A percentile compares a stretch with the other conserved stretches of the same genome.
These are phyloP conservation scores for Nycteola revayana DNA, from an alignment of 2,888 invertebrate genomes.

Conservation along the genomic window DNA sequence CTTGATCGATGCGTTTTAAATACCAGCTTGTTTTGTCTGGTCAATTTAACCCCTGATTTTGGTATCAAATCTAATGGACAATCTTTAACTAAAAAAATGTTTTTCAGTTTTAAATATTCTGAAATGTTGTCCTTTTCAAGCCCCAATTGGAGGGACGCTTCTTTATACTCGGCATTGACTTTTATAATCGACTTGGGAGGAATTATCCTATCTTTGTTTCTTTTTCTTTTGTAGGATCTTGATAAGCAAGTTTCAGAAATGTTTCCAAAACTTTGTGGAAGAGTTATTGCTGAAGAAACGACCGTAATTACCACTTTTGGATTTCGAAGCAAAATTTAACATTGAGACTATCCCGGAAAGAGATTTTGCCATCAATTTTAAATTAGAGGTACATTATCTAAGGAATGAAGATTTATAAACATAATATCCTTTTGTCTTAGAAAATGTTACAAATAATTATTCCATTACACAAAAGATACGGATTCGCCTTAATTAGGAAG, in stretches of 20 bases:
- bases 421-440: too few relatives aligned
- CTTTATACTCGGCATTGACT: slow-evolving; percentile 33
- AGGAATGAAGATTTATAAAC: background rate
- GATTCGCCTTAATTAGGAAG: too few relatives aligned
- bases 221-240: slow-evolving; percentile 22
- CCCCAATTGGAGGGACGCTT: slow-evolving; percentile 30
- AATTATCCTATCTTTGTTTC: slow-evolving; percentile 23
- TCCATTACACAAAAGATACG: too few relatives aligned
- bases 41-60: slow-evolving; percentile 20
- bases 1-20: slow-evolving; percentile 39
- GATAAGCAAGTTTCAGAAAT: slow-evolving; percentile 27
- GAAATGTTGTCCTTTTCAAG: slow-evolving; percentile 8
- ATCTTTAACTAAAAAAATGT: too few relatives aligned
- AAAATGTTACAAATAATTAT: too few relatives aligned
- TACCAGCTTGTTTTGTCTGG: slow-evolving; percentile 42
- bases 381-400: background rate
- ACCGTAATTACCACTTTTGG: slow-evolving; percentile 16
- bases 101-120: too few relatives aligned
- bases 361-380: background rate
- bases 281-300: slow-evolving; percentile 17
- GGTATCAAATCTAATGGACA: background rate
- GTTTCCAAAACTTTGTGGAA: slow-evolving; percentile 14
- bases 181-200: slow-evolving; percentile 34
- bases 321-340: slow-evolving; percentile 1
- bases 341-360: background rate